Percentiles rank a stretch among this genome's conserved stretches.
phyloP scores from a whole-genome alignment of 2,113 vertebrate species.

The Xenopus borealis region DNA sequence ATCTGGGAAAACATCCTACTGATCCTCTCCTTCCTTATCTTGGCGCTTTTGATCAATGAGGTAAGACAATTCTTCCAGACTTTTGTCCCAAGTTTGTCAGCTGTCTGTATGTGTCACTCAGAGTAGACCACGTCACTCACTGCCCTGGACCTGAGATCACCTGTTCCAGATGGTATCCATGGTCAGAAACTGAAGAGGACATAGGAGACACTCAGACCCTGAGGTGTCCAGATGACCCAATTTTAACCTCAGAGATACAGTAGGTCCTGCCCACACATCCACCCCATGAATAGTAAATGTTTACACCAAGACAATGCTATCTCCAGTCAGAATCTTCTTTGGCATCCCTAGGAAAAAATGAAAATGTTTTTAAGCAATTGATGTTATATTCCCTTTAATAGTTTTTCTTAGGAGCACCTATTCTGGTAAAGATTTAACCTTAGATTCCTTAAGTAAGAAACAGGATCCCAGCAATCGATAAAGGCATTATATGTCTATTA shows the following conservation, averaged over 20 bases:
- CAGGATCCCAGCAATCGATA: neutral
- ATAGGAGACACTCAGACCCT: neutral
- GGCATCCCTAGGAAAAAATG: neutral
- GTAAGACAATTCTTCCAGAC: constrained; percentile 43
- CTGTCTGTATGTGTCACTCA: constrained; percentile 28
- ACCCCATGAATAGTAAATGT: constrained; percentile 12
- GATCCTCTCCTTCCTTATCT: constrained; percentile 34
- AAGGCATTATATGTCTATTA: neutral
- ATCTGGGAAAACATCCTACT: constrained; percentile 43
- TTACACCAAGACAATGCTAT: constrained; percentile 30
- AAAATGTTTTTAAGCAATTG: constrained; percentile 4
- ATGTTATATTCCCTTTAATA: constrained; percentile 3
- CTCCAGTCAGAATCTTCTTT: neutral
- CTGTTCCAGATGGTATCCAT: neutral
- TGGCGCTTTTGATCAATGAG: constrained; percentile 34
- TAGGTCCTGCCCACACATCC: neutral
- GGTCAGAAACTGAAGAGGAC: neutral
- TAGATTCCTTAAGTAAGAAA: neutral
- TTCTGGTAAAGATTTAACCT: neutral
- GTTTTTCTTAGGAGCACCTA: neutral
- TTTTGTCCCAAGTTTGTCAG: constrained; percentile 37
- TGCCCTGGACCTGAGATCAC: neutral
- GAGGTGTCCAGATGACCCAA: constrained; percentile 5
- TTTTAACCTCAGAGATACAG: constrained; percentile 16
- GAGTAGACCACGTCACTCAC: constrained; percentile 7